Conservation (phyloP, 2,113 vertebrate species). For the Strix uralensis region DNA sequence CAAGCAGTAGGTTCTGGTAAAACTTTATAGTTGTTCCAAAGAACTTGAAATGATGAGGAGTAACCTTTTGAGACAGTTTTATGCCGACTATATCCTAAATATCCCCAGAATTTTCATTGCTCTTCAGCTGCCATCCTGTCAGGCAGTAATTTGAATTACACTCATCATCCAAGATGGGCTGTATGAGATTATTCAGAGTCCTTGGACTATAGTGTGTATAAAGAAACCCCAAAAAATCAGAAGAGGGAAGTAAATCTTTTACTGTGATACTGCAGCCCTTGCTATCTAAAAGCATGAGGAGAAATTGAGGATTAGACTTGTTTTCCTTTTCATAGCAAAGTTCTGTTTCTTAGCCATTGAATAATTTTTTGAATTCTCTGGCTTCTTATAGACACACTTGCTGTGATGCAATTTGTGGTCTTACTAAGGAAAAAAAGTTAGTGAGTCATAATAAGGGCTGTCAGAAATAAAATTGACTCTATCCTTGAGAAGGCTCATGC, state of each 20-base stretch:
- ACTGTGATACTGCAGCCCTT: background rate
- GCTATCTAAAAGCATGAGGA: background rate
- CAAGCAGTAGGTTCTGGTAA: background rate
- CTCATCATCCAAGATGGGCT: background rate
- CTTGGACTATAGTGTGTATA: background rate
- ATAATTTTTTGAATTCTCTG: background rate
- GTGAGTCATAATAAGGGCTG: background rate
- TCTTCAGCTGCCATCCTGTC: background rate
- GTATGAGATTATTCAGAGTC: background rate
- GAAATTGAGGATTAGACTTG: background rate
- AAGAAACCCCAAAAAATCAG: background rate
- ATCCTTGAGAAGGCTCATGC: background rate
- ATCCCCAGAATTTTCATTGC: background rate
- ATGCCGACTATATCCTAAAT: background rate
- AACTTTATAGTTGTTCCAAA: background rate
- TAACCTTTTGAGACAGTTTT: background rate
- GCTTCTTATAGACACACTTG: background rate
- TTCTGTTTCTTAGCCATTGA: background rate
- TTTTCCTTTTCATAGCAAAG: background rate
- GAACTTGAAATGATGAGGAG: background rate
- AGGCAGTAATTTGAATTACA: background rate
- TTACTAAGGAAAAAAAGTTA: conserved; percentile 8
- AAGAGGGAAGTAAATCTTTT: background rate
- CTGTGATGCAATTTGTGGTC: background rate
- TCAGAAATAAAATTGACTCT: background rate